Evolutionary conservation across 2,113 vertebrate genomes (phyloP), one percentile per base, ranked within the genome.

Genomic region (Labrus mixtus): DNA sequence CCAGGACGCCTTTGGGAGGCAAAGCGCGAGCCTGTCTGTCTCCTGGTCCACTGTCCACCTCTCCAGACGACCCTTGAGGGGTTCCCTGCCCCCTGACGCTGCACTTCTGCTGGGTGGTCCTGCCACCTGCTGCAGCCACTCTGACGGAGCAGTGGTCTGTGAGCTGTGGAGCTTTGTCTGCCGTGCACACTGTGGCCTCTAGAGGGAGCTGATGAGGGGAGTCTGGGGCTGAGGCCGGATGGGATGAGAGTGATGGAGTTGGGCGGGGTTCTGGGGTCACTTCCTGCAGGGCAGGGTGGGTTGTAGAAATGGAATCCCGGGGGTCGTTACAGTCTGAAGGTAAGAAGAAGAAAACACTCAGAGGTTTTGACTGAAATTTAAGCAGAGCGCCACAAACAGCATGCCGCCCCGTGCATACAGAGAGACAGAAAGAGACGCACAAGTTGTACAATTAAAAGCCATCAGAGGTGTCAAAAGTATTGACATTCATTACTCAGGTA

Each of bases 251-350:
- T 94, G 95, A 96, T 95, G 97, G 95, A 93, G 93, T 92, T 83
- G 95, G 95, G 94, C 94, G 94, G 92, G 95, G 94, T 0, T 97
- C 96, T 3, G 95, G 94, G 89, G 94, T 96, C 97, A 99, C 95
- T 99, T 99, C 96, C 97, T 95, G 95, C 97, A 97, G 94, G 93
- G 96, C 94, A 97, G 96, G 90, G 97, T 95, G 88, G 97, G 95
- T 85, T 97, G 97, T 93, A 97, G 96, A 91, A 97, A 96, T 92
- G 95, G 95, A 78, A 89, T 96, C 97, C 97, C 98, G 95, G 97
- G 94, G 85, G 97, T 88, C 67, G 96, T 93, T 94, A 94, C 97
- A 95, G 97, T 98, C 98, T 98, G 95, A 63, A 69, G 41, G 91
- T 79, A 76, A 84, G 86, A 84, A 84, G 86, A 84, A 79, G 84